A percentile compares a stretch with the other conserved stretches of the same genome.
Conservation (phyloP, 2,797 vertebrate genomes). For the Martes flavigula region DNA sequence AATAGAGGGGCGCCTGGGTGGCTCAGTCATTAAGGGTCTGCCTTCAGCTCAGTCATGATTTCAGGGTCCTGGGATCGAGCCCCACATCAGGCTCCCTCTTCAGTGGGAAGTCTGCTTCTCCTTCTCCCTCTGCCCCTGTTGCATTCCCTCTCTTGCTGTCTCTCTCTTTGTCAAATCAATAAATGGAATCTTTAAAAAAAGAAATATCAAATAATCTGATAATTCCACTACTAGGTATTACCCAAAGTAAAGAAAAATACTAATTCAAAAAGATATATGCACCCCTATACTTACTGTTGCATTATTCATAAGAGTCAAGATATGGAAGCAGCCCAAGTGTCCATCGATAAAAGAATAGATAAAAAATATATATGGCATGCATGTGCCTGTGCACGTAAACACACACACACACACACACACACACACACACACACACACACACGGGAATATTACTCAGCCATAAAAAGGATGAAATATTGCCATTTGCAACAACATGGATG, state of each 20-base stretch:
- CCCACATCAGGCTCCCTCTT: background rate
- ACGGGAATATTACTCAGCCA: background rate
- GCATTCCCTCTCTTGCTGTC: no score
- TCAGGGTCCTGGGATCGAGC: background rate
- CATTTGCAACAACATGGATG: background rate
- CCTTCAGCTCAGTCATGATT: background rate
- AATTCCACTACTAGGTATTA: background rate
- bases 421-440: background rate
- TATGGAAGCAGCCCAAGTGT: background rate
- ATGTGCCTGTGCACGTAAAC: rapidly evolving
- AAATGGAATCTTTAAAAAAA: background rate
- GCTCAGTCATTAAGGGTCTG: background rate
- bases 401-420: background rate
- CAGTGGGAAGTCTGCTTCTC: background rate
- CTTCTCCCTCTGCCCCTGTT: background rate
- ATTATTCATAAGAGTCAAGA: background rate
- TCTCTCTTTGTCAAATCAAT: background rate
- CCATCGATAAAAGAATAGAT: background rate
- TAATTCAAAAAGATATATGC: background rate
- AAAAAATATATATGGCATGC: background rate
- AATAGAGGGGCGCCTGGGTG: background rate
- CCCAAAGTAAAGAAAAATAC: background rate
- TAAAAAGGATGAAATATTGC: background rate
- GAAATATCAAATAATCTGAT: background rate
- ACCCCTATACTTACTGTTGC: background rate